Percentiles rank a stretch among this genome's conserved stretches.
These are phyloP conservation scores for Dolichallabes microphthalmus DNA, from an alignment of 2,113 vertebrate genomes.

Conservation along the genomic window DNA sequence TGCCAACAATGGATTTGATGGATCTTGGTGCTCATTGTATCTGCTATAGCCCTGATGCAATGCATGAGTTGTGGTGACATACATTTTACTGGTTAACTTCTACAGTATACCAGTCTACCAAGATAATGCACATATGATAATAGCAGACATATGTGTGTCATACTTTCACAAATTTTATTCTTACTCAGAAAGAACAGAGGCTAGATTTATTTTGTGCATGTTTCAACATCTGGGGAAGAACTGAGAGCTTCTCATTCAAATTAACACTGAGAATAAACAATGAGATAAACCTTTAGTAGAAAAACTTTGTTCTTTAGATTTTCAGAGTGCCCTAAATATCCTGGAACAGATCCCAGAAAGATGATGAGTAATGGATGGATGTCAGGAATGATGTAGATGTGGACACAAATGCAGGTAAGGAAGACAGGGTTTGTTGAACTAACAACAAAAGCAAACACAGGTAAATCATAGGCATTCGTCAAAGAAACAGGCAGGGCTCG, in stretches of 20 bases:
- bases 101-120: not conserved
- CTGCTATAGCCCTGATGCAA: not conserved
- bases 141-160: not conserved
- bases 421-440: too few species aligned
- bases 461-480: too few species aligned
- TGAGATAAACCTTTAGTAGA: not conserved
- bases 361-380: too few species aligned
- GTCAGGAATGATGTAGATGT: too few species aligned
- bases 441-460: too few species aligned
- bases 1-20: not conserved
- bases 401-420: too few species aligned
- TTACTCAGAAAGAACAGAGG: not conserved
- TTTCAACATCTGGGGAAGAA: not conserved
- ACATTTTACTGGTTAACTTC: not conserved
- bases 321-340: too few species aligned
- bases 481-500: too few species aligned
- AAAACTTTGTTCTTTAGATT: too few species aligned
- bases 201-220: not conserved
- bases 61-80: not conserved
- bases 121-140: not conserved
- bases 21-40: not conserved
- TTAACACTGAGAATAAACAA: not conserved
- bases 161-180: not conserved
- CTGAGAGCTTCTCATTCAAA: not conserved
- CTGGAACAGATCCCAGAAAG: too few species aligned